Base-by-base conservation (phyloP, 2,113 vertebrate species). In the Columba livia region DNA sequence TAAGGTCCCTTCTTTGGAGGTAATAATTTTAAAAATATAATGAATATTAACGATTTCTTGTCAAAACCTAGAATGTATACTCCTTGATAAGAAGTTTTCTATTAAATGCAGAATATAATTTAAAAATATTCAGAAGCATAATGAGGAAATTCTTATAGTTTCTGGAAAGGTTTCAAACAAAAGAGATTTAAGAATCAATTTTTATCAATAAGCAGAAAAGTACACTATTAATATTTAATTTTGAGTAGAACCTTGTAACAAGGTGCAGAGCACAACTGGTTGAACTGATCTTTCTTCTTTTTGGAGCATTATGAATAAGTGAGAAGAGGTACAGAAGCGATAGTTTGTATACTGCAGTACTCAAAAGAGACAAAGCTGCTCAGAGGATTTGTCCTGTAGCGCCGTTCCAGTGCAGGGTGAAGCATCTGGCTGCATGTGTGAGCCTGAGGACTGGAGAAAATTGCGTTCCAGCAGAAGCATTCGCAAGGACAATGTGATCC, bases 1-100 rank as follows among this genome's bases (percentile, higher is more conserved):
- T 97, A 89, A 85, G 70, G 61, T 94, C 60, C 82, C 88, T 94
- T 54, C 90, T 92, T 86, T 78, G 79, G 57, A 79, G 79, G 79
- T 88, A 47, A 58, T 94, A 83, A 78, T 96, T 96, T 85, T 26
- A 9, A 92, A 97, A 96, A 95, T 95, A 79, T 79, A 94, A 94
- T 97, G 95, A 96, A 91, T 97, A 96, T 95, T 89, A 92, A 90
- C 94, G 54, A 89, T 97, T 95, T 64, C 87, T 79, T 97, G 88
- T 97, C 92, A 97, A 96, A 97, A 90, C 94, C 73, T 73, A 71
- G 95, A 88, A 89, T 84, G 47, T 95, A 61, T 48, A 57, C 54
- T 95, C 21, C 54, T 91, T 50, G 42, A 32, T 71, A 85, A 83
- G 38, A 78, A 69, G 36, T 50, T 89, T 94, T 67, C 53, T 72